Evolutionary conservation across 2,797 vertebrate genomes (phyloP).

Genomic region (Rhynchonycteris naso): DNA sequence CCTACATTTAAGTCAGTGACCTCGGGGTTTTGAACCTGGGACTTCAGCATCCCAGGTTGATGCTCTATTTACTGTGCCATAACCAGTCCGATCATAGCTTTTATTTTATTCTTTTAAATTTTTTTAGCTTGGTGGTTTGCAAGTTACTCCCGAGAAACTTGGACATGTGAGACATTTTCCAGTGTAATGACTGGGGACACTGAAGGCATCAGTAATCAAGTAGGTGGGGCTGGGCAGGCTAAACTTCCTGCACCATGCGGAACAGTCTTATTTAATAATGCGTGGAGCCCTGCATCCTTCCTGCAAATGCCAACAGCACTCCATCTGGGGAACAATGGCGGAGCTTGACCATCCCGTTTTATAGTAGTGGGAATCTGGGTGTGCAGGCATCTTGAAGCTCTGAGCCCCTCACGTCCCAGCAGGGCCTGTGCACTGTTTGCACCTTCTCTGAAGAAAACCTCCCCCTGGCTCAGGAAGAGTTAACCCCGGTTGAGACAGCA

Average conservation of each 20-base stretch:
- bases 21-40: no score
- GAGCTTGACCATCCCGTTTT: neutral
- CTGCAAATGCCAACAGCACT: neutral
- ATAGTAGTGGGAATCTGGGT: neutral
- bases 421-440: neutral
- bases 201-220: neutral
- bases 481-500: constrained; percentile 63
- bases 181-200: no score
- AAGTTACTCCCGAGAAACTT: neutral
- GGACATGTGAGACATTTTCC: neutral
- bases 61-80: no score
- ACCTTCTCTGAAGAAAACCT: neutral
- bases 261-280: rapidly evolving
- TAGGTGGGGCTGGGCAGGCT: neutral
- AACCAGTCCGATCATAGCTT: no score
- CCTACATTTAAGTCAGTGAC: no score
- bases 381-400: neutral
- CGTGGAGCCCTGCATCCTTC: rapidly evolving
- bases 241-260: no score
- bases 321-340: neutral
- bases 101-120: neutral
- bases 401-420: neutral
- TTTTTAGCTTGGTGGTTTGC: neutral
- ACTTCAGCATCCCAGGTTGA: no score
- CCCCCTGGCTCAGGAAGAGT: constrained; percentile 62